A percentile compares a stretch with the other conserved stretches of the same genome.
These are phyloP conservation scores for Microcebus griseorufus DNA, from an alignment of 2,113 vertebrate genomes.

Conservation along the genomic window DNA sequence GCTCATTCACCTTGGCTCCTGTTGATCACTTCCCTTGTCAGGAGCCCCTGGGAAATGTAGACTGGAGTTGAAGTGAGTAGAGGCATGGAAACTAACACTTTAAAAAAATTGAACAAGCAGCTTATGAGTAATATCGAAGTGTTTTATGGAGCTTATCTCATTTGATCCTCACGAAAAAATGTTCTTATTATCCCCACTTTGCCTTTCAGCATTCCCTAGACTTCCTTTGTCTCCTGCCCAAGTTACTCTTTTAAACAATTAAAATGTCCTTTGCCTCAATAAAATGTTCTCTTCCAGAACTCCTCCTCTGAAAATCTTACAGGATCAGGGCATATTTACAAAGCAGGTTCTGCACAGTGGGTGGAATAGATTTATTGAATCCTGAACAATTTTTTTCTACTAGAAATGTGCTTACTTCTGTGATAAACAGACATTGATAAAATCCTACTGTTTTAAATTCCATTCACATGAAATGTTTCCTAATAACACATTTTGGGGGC, in stretches of 20 bases:
- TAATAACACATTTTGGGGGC: neutral
- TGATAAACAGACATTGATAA: neutral
- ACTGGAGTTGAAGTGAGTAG: neutral
- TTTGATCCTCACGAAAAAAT: neutral
- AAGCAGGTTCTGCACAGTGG: neutral
- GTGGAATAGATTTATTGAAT: neutral
- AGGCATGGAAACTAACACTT: neutral
- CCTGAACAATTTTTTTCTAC: neutral
- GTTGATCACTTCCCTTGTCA: neutral
- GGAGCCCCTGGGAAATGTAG: neutral
- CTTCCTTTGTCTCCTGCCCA: neutral
- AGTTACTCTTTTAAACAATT: neutral
- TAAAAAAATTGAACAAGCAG: neutral
- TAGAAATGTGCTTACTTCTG: neutral
- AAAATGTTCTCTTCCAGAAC: neutral
- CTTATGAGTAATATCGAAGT: neutral
- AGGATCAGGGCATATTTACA: neutral
- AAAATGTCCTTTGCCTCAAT: neutral
- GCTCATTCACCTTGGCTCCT: neutral
- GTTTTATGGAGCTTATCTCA: neutral
- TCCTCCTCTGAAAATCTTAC: neutral
- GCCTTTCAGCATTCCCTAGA: neutral
- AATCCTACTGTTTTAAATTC: conserved; percentile 15
- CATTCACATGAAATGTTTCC: conserved; percentile 29
- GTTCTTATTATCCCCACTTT: neutral